Base-by-base conservation (phyloP, 2,888 invertebrate species). In the Thera obeliscata region DNA sequence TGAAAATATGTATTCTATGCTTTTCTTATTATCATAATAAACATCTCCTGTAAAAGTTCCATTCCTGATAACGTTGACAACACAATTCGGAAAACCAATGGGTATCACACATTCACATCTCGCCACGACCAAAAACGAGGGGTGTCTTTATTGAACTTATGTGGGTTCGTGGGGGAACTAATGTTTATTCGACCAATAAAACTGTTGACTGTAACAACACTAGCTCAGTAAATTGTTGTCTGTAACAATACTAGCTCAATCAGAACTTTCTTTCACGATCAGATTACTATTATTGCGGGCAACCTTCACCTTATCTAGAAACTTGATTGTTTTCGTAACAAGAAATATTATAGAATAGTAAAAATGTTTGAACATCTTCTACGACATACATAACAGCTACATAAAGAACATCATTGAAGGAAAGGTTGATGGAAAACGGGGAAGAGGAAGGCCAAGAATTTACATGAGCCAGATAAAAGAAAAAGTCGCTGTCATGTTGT, bases 181-280 rank as follows among this genome's bases (percentile, higher is more conserved):
- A 66, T 85, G 85, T 87, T 87, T 87, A 83, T 82, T 80, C 78
- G 78, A 80, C 84, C 81, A 87, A 87, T 87, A 87, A 85, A 84
- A 85, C 76, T 85, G 85, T 87, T 84, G 77, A 76, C 83, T 81
- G 59, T 77, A 81, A 85, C 83, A 83, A 84, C 82, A 81, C 38
- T 38, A 38, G 38, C 38, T 38, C 6, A 38, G 38, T 38, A 3
- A 38, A 38, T 22, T 22, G 22, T 22, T 41, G 41, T 41, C 41
- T 41, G 41, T 7, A 41, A 71, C 48, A 12, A n/a, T 5, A 11
- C n/a, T 71, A 50, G 66, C 68, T 68, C 61, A 70, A 71, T 71
- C 69, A 69, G 67, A 68, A 70, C 63, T 71, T 69, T 57, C 56
- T 69, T 61, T 62, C 56, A 61, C 61, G 62, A 59, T 56, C 61